phyloP scores from a whole-genome alignment of 2,888 invertebrate genomes.

The Nudaria mundana region DNA sequence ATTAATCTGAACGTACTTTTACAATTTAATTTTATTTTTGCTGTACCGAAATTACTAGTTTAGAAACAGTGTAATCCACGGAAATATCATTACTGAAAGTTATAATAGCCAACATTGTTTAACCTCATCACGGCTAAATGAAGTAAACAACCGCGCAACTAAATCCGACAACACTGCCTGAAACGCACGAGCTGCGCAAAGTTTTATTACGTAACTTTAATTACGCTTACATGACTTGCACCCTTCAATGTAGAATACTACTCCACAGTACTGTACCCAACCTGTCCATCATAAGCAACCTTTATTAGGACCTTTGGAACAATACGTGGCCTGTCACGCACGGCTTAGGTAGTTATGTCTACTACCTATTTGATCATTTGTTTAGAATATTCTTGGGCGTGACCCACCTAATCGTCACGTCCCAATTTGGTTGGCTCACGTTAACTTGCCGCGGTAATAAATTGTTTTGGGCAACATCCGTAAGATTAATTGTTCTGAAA shows the following conservation, averaged over 20 bases:
- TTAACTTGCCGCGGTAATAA: slow-evolving; percentile 60
- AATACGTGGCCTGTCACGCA: slow-evolving; percentile 28
- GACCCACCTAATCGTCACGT: slow-evolving; percentile 59
- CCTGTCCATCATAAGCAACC: slow-evolving; percentile 32
- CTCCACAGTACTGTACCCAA: slow-evolving; percentile 21
- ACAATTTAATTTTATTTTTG: slow-evolving; percentile 24
- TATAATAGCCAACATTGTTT: slow-evolving; percentile 14
- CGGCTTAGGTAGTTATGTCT: slow-evolving; percentile 28
- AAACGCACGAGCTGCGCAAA: slow-evolving; percentile 27
- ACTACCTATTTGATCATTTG: slow-evolving; percentile 51
- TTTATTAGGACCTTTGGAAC: slow-evolving; percentile 34
- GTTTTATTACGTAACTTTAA: slow-evolving; percentile 54
- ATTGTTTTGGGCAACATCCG: slow-evolving; percentile 70
- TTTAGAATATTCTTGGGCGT: slow-evolving; percentile 47
- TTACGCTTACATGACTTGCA: slow-evolving; percentile 57
- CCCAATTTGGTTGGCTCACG: slow-evolving; percentile 56
- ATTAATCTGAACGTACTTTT: slow-evolving; percentile 22
- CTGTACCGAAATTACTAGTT: slow-evolving; percentile 5
- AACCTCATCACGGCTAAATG: slow-evolving; percentile 14
- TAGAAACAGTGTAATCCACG: not conserved
- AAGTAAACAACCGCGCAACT: slow-evolving; percentile 20
- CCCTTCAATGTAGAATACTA: slow-evolving; percentile 20
- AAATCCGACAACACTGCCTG: slow-evolving; percentile 20
- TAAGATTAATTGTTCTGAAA: slow-evolving; percentile 70
- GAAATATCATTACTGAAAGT: not conserved